A percentile compares a stretch with the other conserved stretches of the same genome.
These are phyloP conservation scores for Phthorimaea operculella DNA, from an alignment of 1,140 invertebrate genomes.

Conservation along the genomic window DNA sequence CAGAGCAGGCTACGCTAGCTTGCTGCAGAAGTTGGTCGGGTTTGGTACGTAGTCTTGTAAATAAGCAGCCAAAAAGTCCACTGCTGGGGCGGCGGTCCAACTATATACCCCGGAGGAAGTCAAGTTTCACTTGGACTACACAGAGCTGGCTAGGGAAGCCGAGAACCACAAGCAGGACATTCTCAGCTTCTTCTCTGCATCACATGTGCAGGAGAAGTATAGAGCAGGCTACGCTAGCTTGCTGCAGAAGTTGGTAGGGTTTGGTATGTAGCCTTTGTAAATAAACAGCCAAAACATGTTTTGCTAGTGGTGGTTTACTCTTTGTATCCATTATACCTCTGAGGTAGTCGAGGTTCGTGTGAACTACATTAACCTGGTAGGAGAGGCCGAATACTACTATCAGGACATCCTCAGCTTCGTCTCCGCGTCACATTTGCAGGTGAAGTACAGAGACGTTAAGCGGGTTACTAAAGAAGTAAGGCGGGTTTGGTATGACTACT, in stretches of 20 bases:
- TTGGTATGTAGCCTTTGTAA: too few species aligned
- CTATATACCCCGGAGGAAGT: too few species aligned
- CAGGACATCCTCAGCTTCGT: constrained; percentile 38
- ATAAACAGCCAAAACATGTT: too few species aligned
- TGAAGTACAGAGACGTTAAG: constrained; percentile 36
- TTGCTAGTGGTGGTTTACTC: not conserved
- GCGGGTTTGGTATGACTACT: too few species aligned
- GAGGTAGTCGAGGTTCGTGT: constrained; percentile 15
- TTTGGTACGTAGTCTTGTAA: too few species aligned
- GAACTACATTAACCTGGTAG: constrained; percentile 39
- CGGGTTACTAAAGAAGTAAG: too few species aligned
- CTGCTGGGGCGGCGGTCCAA: too few species aligned
- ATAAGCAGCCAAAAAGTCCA: too few species aligned
- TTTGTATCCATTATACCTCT: too few species aligned
- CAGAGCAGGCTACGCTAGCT: constrained; percentile 29
- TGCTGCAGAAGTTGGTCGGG: constrained; percentile 16
- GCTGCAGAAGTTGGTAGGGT: constrained; percentile 9
- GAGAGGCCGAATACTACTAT: constrained; percentile 41
- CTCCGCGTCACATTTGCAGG: constrained; percentile 27
- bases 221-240: constrained; percentile 33
- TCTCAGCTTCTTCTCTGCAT: constrained; percentile 38
- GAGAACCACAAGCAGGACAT: constrained; percentile 41
- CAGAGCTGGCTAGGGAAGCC: constrained; percentile 35
- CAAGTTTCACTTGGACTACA: constrained; percentile 36
- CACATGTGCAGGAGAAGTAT: constrained; percentile 29